Evolutionary conservation across 2,113 vertebrate genomes (phyloP), one percentile per base, ranked within the genome.

Genomic region (Grantiella picta): DNA sequence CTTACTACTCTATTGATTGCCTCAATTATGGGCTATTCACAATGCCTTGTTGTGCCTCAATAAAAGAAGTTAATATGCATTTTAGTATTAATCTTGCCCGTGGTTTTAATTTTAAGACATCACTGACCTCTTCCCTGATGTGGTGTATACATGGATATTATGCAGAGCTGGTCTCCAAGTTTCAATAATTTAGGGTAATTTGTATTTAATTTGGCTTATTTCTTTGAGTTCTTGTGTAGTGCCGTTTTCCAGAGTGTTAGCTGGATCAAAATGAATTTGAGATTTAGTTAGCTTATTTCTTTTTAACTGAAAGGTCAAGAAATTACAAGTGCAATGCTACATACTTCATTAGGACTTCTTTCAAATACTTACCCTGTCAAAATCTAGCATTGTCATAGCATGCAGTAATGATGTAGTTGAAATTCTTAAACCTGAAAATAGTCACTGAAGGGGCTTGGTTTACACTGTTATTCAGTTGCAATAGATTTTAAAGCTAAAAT

Each of bases 21-120:
- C 97, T 98, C 96, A 85, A 96, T 83, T 97, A 96, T 95, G 96
- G 98, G 97, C 97, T 97, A 97, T 97, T 97, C 95, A 98, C 91
- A 96, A 97, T 97, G 97, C 98, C 97, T 98, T 98, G 96, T 98
- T 98, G 98, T 99, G 98, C 98, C 98, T 98, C 95, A 99, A 99
- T 99, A 99, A 99, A 98, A 98, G 91, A 96, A 96, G 92, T 94
- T 98, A 98, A 97, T 96, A 96, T 96, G 97, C 98, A 98, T 97
- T 98, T 96, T 98, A 96, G 96, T 98, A 94, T 96, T 96, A 75
- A 94, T 96, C 90, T 96, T 94, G 84, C 79, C 36, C 4, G 68
- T 96, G 53, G 59, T 96, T 69, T 97, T 91, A 82, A 83, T 94
- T 90, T 85, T 7, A 64, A 82, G 83, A 54, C 12, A 24, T 42